These are phyloP conservation scores for Adelognathus sp. DNA, from an alignment of 2,888 invertebrate genomes.

Conservation along the genomic window DNA sequence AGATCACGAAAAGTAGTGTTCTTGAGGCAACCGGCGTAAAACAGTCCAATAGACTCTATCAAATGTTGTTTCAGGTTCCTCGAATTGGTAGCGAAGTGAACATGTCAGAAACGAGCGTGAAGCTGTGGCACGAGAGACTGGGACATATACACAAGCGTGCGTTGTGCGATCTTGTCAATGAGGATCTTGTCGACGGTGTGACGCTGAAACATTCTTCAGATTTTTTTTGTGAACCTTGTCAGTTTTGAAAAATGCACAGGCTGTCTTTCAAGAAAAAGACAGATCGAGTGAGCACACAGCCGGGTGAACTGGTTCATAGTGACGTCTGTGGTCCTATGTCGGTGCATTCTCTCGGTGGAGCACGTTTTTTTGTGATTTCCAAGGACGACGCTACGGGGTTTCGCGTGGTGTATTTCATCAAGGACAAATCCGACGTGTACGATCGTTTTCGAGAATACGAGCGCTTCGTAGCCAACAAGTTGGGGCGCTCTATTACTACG, in stretches of 20 bases:
- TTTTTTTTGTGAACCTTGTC: constrained; percentile 34
- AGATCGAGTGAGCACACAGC: neutral
- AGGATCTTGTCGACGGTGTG: constrained; percentile 29
- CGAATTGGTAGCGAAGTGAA: neutral
- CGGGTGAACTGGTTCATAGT: constrained; percentile 28
- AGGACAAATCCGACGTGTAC: constrained; percentile 54
- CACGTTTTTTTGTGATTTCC: constrained; percentile 38
- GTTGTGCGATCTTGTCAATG: constrained; percentile 25
- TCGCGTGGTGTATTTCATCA: constrained; percentile 45
- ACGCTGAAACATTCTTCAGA: neutral
- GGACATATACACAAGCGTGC: constrained; percentile 49
- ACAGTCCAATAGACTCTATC: neutral
- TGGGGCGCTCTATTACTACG: constrained; percentile 20
- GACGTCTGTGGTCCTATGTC: constrained; percentile 15
- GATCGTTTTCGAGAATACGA: constrained; percentile 43
- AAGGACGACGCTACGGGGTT: constrained; percentile 50
- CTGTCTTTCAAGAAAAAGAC: constrained; percentile 24
- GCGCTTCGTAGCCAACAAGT: constrained; percentile 33
- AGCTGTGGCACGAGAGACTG: constrained; percentile 48
- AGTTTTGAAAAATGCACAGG: constrained; percentile 29
- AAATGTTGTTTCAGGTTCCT: neutral
- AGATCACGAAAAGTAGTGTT: neutral
- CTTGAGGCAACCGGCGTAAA: neutral
- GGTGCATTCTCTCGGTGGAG: neutral
- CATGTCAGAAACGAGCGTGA: neutral